A percentile compares a stretch with the other conserved stretches of the same genome.
Evolutionary conservation across 2,888 invertebrate species (phyloP).

Genomic region (Dryobota labecula): DNA sequence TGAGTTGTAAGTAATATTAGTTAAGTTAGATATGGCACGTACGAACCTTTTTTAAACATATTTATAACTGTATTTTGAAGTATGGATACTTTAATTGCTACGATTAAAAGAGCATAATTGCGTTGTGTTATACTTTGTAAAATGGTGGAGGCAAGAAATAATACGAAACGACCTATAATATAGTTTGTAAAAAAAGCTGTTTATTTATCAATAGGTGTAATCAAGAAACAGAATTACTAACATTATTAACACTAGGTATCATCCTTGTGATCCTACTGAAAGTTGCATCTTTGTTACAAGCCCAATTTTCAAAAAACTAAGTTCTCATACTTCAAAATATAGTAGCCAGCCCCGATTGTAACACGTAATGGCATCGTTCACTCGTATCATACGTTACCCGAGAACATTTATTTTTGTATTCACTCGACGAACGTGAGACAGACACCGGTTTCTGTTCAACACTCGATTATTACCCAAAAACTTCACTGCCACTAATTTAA

Average conservation of each 20-base stretch:
- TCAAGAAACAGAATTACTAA: neutral
- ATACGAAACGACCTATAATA: neutral
- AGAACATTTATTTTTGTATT: slow-evolving; percentile 79
- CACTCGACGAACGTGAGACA: slow-evolving; percentile 77
- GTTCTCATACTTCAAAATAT: slow-evolving; percentile 54
- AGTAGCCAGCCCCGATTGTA: slow-evolving; percentile 35
- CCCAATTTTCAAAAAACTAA: slow-evolving; percentile 1
- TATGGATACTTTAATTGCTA: slow-evolving; percentile 26
- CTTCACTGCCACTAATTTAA: slow-evolving; percentile 91
- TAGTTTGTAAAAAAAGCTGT: neutral
- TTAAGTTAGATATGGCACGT: slow-evolving; percentile 68
- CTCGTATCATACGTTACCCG: slow-evolving; percentile 59
- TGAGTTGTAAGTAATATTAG: slow-evolving; percentile 61
- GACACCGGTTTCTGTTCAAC: slow-evolving; percentile 82
- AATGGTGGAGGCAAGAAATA: neutral
- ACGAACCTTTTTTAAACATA: slow-evolving; percentile 60
- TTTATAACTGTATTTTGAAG: slow-evolving; percentile 62
- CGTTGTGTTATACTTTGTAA: neutral
- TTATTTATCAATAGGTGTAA: neutral
- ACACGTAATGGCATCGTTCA: slow-evolving; percentile 51
- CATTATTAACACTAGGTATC: too few species aligned
- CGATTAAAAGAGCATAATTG: neutral
- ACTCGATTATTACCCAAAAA: slow-evolving; percentile 84
- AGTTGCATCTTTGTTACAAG: neutral
- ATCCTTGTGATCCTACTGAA: neutral